A percentile compares a stretch with the other conserved stretches of the same genome.
Conservation (phyloP, 2,113 vertebrate species). For the Mormyrus lacerda region DNA sequence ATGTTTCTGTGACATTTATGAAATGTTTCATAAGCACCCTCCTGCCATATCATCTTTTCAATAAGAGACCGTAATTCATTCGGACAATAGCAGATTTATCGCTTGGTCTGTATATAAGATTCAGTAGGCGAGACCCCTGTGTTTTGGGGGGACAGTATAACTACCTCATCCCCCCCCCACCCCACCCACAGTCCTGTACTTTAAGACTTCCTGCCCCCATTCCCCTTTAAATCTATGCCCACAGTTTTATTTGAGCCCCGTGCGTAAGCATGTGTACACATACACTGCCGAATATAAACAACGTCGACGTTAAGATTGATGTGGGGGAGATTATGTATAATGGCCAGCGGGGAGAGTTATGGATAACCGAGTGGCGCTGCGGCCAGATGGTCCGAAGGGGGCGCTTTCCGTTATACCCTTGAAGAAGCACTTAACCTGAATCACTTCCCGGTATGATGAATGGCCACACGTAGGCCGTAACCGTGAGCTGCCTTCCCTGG, state of each 20-base stretch:
- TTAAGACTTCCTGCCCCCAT: neutral
- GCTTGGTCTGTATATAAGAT: neutral
- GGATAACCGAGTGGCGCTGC: neutral
- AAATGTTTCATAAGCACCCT: neutral
- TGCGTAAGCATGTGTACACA: neutral
- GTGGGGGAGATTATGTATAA: neutral
- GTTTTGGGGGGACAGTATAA: neutral
- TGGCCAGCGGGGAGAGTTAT: neutral
- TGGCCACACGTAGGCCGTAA: neutral
- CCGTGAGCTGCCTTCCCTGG: neutral
- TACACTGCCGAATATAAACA: neutral
- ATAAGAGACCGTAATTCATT: neutral
- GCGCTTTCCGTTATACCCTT: neutral
- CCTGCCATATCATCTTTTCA: neutral
- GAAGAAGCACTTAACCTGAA: neutral
- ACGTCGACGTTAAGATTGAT: neutral
- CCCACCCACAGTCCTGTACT: neutral
- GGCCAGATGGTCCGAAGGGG: neutral
- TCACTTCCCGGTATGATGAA: neutral
- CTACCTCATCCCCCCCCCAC: neutral
- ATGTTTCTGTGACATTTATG: neutral
- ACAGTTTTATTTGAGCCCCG: neutral
- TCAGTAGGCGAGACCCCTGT: neutral
- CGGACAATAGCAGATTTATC: neutral
- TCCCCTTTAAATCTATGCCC: neutral